A percentile compares a stretch with the other conserved stretches of the same genome.
phyloP scores from a whole-genome alignment of 1,140 invertebrate genomes.

The Drosophila murphyi region DNA sequence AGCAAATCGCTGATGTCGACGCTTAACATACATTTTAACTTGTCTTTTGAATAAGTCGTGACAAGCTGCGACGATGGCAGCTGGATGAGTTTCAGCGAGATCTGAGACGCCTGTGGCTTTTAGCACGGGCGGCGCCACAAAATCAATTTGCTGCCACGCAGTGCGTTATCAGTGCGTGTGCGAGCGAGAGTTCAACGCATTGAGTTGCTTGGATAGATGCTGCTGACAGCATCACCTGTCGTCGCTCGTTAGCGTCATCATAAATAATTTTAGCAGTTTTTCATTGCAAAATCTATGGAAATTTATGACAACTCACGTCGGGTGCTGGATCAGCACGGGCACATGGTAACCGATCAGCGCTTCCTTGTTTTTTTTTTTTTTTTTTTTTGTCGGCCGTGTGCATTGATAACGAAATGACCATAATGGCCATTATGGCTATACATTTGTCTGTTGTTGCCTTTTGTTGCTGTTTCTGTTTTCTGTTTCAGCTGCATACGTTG shows the following conservation, averaged over 20 bases:
- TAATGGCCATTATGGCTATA: slow-evolving; percentile 73
- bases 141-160: slow-evolving; percentile 79
- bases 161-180: slow-evolving; percentile 61
- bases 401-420: slow-evolving; percentile 77
- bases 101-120: slow-evolving; percentile 40
- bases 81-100: slow-evolving; percentile 12
- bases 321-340: background rate
- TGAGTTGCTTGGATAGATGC: background rate
- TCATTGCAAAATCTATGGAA: slow-evolving; percentile 71
- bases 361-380: slow-evolving; percentile 66
- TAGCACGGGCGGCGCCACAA: slow-evolving; percentile 76
- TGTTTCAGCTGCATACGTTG: slow-evolving; percentile 24
- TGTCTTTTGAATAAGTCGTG: slow-evolving; percentile 78
- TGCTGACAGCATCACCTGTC: slow-evolving; percentile 65
- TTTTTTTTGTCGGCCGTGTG: slow-evolving; percentile 34
- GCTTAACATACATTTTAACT: slow-evolving; percentile 79
- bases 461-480: slow-evolving; percentile 44
- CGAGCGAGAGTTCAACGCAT: slow-evolving; percentile 1
- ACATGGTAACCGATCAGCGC: slow-evolving; percentile 23
- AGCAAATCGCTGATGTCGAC: slow-evolving; percentile 47
- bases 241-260: slow-evolving; percentile 81
- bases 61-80: slow-evolving; percentile 43
- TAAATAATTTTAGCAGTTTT: slow-evolving; percentile 78
- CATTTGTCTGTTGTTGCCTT: slow-evolving; percentile 48
- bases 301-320: slow-evolving; percentile 66